Percentiles rank a stretch among this genome's conserved stretches.
phyloP scores from a whole-genome alignment of 1,140 invertebrate species.

The Kradibia gibbosae region DNA sequence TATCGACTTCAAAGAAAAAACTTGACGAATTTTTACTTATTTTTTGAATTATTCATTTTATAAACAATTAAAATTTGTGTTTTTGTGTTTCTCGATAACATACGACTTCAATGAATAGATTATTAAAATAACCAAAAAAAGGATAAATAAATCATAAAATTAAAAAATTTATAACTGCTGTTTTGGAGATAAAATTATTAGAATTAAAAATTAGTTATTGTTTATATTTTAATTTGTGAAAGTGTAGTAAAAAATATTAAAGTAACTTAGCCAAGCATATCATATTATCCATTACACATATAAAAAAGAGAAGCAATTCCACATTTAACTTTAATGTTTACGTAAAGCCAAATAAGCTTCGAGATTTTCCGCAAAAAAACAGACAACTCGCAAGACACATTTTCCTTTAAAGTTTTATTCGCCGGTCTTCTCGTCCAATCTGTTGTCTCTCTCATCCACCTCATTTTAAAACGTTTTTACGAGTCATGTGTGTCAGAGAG shows the following conservation, averaged over 20 bases:
- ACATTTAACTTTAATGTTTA: not conserved
- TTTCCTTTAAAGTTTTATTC: conserved; percentile 37
- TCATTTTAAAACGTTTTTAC: conserved; percentile 41
- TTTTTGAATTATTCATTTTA: not conserved
- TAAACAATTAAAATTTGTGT: conserved; percentile 20
- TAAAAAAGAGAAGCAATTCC: conserved; percentile 1
- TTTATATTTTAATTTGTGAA: not conserved
- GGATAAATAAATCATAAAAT: not conserved
- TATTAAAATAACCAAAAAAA: conserved; percentile 18
- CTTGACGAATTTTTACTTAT: conserved; percentile 11
- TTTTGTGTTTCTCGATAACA: not conserved
- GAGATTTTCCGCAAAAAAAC: not conserved
- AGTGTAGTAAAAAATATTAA: not conserved
- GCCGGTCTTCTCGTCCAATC: no score
- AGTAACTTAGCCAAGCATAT: not conserved
- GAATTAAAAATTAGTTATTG: no score
- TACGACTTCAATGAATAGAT: conserved; percentile 30
- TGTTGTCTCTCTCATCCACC: not conserved
- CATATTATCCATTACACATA: not conserved
- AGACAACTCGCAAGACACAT: not conserved
- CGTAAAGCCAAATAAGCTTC: not conserved
- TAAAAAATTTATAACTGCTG: no score
- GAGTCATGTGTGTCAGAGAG: conserved; percentile 46
- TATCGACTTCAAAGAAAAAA: conserved; percentile 19
- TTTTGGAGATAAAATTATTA: no score